Evolutionary conservation across 1,140 invertebrate species (phyloP), one percentile per base, ranked within the genome.

Genomic region (Agraylea sexmaculata): DNA sequence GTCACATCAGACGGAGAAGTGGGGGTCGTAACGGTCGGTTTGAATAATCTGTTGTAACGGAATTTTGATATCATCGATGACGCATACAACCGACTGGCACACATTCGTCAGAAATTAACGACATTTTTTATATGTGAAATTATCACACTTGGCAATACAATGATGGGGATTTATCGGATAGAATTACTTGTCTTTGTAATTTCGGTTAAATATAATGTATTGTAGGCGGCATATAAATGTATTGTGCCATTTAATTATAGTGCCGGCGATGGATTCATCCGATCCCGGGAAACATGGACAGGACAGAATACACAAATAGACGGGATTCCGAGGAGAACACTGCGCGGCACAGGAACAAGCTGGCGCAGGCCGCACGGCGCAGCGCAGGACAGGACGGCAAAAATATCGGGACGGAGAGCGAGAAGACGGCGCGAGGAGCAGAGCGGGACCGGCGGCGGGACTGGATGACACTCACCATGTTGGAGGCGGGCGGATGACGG

Each of bases 401-500:
- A n/a, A n/a, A n/a, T n/a, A n/a, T n/a, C n/a, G n/a, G n/a, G n/a
- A n/a, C n/a, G n/a, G n/a, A n/a, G n/a, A n/a, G n/a, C n/a, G n/a
- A n/a, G n/a, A n/a, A 2, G 15, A 13, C 11, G 8, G 30, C 12
- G 30, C 12, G 15, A 12, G 10, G 34, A 10, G 12, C 18, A 20
- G 34, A n/a, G 8, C 11, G 20, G 6, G 34, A 11, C 11, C 32
- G 32, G 29, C 7, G 29, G 7, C 8, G 7, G 29, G 8, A 13
- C 8, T 13, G 7, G 8, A 60, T 54, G 59, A 51, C 59, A 66
- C 70, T 71, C 64, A 73, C 70, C 70, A 73, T 73, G 59, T 58
- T 66, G 60, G 67, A 71, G 67, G 66, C 64, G 66, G 58, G 63
- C 63, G 62, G 66, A 68, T 68, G 65, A 65, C 58, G 62, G 61